phyloP scores from a whole-genome alignment of 2,888 invertebrate genomes.

The Yponomeuta plumbellus region DNA sequence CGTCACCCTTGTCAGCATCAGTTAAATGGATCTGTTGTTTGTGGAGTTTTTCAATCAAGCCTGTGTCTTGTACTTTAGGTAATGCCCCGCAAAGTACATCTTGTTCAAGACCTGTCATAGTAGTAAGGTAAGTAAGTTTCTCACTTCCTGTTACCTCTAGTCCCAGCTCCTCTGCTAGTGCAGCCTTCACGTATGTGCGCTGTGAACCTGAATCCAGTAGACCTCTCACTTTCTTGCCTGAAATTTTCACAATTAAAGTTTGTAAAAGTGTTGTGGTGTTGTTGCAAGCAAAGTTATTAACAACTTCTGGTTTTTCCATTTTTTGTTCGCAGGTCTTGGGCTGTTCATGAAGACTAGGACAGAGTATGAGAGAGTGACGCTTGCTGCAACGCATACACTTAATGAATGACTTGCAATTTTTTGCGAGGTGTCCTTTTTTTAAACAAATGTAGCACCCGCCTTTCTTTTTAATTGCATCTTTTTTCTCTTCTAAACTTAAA shows the following conservation, averaged over 20 bases:
- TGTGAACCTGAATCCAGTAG: conserved; percentile 20
- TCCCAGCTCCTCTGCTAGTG: conserved; percentile 14
- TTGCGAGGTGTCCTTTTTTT: no score
- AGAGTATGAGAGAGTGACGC: no score
- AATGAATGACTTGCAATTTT: no score
- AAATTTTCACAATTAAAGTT: conserved; percentile 4
- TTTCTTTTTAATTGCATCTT: conserved; percentile 3
- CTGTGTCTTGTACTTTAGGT: neutral
- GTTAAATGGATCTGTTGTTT: neutral
- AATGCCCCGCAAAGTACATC: neutral
- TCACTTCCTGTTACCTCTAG: conserved; percentile 4
- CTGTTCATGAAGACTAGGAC: no score
- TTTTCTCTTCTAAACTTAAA: neutral
- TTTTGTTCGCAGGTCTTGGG: no score
- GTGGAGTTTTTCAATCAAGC: neutral
- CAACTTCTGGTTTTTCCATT: no score
- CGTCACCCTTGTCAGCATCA: neutral
- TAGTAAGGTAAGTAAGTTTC: neutral
- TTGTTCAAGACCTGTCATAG: neutral
- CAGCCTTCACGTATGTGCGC: conserved; percentile 19
- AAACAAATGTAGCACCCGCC: no score
- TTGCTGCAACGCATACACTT: no score
- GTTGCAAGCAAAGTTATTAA: no score
- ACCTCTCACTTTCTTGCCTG: conserved; percentile 13
- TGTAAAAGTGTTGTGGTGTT: conserved; percentile 1